Base-by-base conservation (phyloP, 2,888 invertebrate genomes). In the Zygaena filipendulae region DNA sequence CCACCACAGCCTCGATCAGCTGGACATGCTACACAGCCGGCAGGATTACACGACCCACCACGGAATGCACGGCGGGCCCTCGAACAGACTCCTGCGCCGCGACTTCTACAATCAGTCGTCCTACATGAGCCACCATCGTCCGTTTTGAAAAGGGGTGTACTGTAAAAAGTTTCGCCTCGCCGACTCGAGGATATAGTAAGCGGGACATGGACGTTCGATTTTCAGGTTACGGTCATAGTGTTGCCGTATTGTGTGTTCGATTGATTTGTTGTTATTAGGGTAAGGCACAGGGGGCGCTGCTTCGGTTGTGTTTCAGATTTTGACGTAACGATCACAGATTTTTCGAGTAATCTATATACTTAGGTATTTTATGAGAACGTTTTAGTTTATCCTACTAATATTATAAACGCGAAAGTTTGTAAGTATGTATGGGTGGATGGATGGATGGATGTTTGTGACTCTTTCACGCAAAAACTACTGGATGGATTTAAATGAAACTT, bases 141-240 rank as follows among this genome's bases (percentile, higher is more conserved):
- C 75, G 47, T 79, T 79, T 69, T 79, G 79, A 79, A 79, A 74
- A 74, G 77, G 75, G 56, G 56, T 74, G 32, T 75, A 67, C 44
- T 79, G 79, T 50, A 77, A 74, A 52, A 77, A 74, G 61, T 77
- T 77, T 54, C 75, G 79, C 52, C 59, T 79, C 3, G 55, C 59
- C 64, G 79, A 79, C 38, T 47, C 68, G 2, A 54, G 67, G 71
- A 74, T 79, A 49, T 79, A 63, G 60, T 77, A 63, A 59, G 53
- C 63, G 63, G 52, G n/a, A n/a, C 35, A 39, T 20, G 54, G 63
- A 66, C 66, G 49, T 57, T 60, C 54, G 13, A 30, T 36, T 57
- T 59, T 51, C 40, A 4, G 16, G 16, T 16, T 6, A 7, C 16
- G 16, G 27, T 51, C 59, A 57, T 53, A 57, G 52, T 46, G 45